phyloP scores from a whole-genome alignment of 2,888 invertebrate species.

The Macropis europaea region DNA sequence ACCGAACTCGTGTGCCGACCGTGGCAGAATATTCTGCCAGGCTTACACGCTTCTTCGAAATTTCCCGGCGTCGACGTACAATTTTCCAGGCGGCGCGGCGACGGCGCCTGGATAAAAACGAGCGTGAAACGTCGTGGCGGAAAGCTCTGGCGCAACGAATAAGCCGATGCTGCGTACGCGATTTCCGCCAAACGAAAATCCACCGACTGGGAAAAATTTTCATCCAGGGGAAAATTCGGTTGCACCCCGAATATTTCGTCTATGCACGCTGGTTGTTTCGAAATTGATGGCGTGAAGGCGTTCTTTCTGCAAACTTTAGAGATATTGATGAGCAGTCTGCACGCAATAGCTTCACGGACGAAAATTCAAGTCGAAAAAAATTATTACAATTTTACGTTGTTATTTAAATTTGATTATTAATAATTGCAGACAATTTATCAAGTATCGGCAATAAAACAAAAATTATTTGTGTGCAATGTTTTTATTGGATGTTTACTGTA shows the following conservation, averaged over 20 bases:
- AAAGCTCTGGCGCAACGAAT: conserved; percentile 35
- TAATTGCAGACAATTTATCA: too few species aligned
- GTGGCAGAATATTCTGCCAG: conserved; percentile 50
- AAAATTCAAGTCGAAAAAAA: too few species aligned
- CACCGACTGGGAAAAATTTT: neutral
- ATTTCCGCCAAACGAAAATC: neutral
- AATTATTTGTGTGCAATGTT: too few species aligned
- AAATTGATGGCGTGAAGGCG: too few species aligned
- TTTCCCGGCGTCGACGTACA: conserved; percentile 23
- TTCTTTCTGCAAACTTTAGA: too few species aligned
- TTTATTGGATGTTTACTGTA: too few species aligned
- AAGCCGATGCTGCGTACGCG: conserved; percentile 20
- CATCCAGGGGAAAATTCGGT: neutral
- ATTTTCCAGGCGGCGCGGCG: conserved; percentile 1
- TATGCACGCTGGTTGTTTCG: too few species aligned
- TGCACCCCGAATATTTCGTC: neutral
- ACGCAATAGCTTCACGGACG: too few species aligned
- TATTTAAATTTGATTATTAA: too few species aligned
- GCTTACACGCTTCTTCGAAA: conserved; percentile 30
- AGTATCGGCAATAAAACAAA: too few species aligned
- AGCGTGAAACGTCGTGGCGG: conserved; percentile 9
- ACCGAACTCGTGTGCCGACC: conserved; percentile 50
- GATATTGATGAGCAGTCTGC: too few species aligned
- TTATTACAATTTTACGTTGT: too few species aligned
- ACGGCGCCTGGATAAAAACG: conserved; percentile 7